Base-by-base conservation (phyloP, 2,113 vertebrate species). In the Varanus komodoensis region DNA sequence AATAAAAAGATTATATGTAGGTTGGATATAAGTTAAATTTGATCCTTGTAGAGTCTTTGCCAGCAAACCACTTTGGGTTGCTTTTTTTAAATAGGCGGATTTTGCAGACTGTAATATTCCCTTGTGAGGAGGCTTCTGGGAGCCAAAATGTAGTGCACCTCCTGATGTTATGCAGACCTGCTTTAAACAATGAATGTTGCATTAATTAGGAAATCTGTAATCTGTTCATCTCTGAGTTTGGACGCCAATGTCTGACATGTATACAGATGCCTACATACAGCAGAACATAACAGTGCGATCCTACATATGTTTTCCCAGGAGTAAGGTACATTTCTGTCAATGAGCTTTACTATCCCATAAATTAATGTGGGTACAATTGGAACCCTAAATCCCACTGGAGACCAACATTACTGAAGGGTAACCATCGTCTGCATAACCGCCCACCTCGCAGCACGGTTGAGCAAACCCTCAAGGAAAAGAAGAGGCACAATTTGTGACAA, bases 401-500 rank as follows among this genome's bases (percentile, higher is more conserved):
- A 0, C n/a, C 0, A 87, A 64, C 32, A 11, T 8, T 34, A n/a
- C 29, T 25, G 67, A 34, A 38, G 9, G n/a, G 23, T 57, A 57
- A 75, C 71, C 3, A 12, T 52, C 34, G n/a, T 38, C 3, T 23
- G 69, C 12, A 75, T 48, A 0, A 71, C 6, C 77, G 84, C 74
- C 88, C 86, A 75, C n/a, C 82, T 25, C 3, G 21, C 48, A 1
- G 38, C 38, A 21, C 0, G 0, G 34, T n/a, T 9, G 80, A 12
- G 0, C 75, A 34, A 5, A 81, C n/a, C 86, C 27, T 32, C 1
- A 0, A 74, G 89, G 73, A 67, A 21, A 75, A 61, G 67, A 83
- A 0, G 14, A 29, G 44, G 68, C 34, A 92, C 86, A 95, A 93
- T 94, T 94, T 95, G 92, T 88, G 1, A 48, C 77, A 91, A 80